Evolutionary conservation across 2,113 vertebrate genomes (phyloP).

Genomic region (Rhodinocichla rosea): DNA sequence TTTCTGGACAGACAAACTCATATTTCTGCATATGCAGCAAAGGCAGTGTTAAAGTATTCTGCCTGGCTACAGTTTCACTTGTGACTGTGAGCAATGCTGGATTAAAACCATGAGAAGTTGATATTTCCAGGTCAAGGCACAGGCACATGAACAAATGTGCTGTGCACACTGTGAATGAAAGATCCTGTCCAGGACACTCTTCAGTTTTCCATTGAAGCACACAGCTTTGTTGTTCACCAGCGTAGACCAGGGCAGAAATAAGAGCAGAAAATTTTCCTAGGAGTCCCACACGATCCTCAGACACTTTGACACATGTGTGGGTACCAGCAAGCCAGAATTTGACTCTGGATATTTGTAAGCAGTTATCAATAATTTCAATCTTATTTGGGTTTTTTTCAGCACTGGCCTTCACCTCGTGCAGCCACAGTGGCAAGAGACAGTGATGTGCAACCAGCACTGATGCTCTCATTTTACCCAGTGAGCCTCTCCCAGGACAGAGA

Average conservation of each 20-base stretch:
- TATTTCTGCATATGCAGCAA: background rate
- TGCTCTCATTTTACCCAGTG: background rate
- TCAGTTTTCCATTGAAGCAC: background rate
- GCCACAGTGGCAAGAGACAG: background rate
- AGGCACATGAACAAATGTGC: background rate
- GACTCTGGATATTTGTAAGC: background rate
- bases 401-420: background rate
- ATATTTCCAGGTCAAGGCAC: constrained; percentile 11
- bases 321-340: background rate
- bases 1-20: background rate
- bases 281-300: background rate
- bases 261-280: background rate
- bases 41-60: background rate
- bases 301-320: rapidly evolving
- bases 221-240: background rate
- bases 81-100: background rate
- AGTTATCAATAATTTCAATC: background rate
- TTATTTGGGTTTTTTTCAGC: background rate
- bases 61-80: background rate
- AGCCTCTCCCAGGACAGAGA: background rate
- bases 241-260: background rate
- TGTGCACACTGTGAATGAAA: background rate
- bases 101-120: background rate
- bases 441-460: background rate
- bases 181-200: background rate